Base-by-base conservation (phyloP, 2,888 invertebrate genomes). In the Apotomis betuletana region DNA sequence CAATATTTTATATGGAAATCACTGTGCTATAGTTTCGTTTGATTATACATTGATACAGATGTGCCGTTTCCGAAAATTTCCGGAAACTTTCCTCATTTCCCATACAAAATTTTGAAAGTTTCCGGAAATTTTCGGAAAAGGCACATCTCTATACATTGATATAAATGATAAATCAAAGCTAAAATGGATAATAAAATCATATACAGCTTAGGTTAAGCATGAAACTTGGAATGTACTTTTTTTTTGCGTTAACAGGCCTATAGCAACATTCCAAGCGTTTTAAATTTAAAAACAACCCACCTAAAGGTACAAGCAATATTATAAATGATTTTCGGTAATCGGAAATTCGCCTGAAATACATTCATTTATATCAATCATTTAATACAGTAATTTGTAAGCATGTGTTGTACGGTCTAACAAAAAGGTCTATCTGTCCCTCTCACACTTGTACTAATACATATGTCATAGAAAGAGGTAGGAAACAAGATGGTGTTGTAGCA, bases 251-350 rank as follows among this genome's bases (percentile, higher is more conserved):
- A 27, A 10, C 67, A 15, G 70, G 67, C 67, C 61, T 62, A 46
- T 41, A 67, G n/a, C 27, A 57, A 36, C 62, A 67, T 70, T 67
- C 60, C 67, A 71, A 71, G 67, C 58, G 6, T 13, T 59, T 61
- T 51, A 61, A 62, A 27, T 27, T 49, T 6, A 58, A 62, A 62
- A 63, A 52, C 46, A 63, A 65, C 72, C 72, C 72, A 72, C 72
- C 72, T 63, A 72, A 59, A 68, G 57, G 72, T 72, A 72, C 72
- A 72, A 72, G 67, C 72, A 68, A 68, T 72, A 63, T 63, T 59
- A 65, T 65, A 70, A 5, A 58, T 13, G 49, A 58, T 49, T 67
- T 58, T 59, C 57, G 9, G 52, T 15, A 15, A 68, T 36, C 10
- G 36, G 12, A 49, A 10, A 49, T 49, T 38, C 51, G 59, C 41